Evolutionary conservation across 2,797 vertebrate species (phyloP), one percentile per base, ranked within the genome.

Genomic region (Danio albolineatus): DNA sequence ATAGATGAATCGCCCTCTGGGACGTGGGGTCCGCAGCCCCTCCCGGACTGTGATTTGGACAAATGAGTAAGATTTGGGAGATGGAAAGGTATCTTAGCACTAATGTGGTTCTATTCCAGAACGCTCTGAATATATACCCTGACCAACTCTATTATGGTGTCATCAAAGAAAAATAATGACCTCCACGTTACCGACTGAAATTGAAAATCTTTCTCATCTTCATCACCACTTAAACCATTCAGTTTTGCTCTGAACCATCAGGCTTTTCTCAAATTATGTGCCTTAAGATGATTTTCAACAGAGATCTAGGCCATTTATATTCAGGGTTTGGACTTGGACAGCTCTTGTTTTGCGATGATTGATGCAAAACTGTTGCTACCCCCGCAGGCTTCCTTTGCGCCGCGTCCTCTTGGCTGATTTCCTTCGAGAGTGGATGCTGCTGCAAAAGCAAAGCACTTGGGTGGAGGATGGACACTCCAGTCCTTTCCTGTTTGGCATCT

Each of bases 161-260:
- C 70, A 85, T 87, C 82, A 87, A 82, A 87, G 79, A 82, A 84
- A 86, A 87, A 85, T 87, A 87, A 85, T 85, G 80, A 82, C 80
- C 79, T 87, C 56, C 74, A 87, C 75, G 74, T 87, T 85, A 80
- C 66, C 44, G 79, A 67, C 74, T 57, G 85, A 85, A 87, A 87
- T 87, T 82, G 85, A 87, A 87, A 87, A 85, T 85, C 80, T 85
- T 73, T 85, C 80, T 81, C 80, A 75, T 85, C 80, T 87, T 69
- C 44, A 80, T 81, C 84, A 82, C 85, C 83, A 85, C 82, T 83
- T 83, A 78, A 85, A 82, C 77, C 70, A 53, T 67, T 84, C 77
- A 56, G 73, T 80, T 76, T 75, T 69, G 57, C 54, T 38, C 78
- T 21, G 70, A 82, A 78, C 73, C 82, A 49, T 83, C 74, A 76